These are phyloP conservation scores for Chymomyza procnemis DNA, from an alignment of 2,888 invertebrate genomes.

Conservation along the genomic window DNA sequence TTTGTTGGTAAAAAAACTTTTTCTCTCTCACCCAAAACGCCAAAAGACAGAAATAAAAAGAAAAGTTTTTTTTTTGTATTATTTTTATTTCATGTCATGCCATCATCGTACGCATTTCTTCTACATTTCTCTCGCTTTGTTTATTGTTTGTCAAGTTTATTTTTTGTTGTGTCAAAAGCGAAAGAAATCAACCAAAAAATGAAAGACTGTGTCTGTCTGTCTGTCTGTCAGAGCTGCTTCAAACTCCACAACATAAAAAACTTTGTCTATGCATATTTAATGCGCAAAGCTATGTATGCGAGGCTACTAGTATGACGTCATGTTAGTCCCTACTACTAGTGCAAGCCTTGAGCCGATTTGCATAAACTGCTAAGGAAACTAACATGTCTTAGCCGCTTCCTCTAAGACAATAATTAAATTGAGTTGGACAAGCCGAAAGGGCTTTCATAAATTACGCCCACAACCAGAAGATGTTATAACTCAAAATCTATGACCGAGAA, in stretches of 20 bases:
- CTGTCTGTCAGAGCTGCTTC: background rate
- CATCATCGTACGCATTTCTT: slow-evolving; percentile 15
- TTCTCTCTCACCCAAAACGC: background rate
- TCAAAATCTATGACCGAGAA: slow-evolving; percentile 55
- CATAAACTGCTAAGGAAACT: slow-evolving; percentile 23
- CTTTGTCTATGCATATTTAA: slow-evolving; percentile 11
- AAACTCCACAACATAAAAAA: background rate
- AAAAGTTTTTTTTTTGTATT: slow-evolving; percentile 11
- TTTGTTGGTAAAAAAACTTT: slow-evolving; percentile 30
- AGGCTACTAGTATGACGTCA: slow-evolving; percentile 43
- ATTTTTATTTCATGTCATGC: slow-evolving; percentile 47
- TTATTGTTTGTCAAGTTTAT: slow-evolving; percentile 39
- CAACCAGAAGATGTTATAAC: slow-evolving; percentile 14
- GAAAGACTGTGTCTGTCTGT: background rate
- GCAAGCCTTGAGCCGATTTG: background rate
- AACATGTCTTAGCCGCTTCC: slow-evolving; percentile 45
- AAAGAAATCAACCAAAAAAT: background rate
- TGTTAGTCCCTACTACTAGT: background rate
- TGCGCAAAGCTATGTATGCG: slow-evolving; percentile 29
- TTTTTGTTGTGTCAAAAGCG: slow-evolving; percentile 46
- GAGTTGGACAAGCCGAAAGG: slow-evolving; percentile 15
- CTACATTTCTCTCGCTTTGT: background rate
- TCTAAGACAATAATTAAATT: slow-evolving; percentile 27
- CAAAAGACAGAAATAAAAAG: background rate
- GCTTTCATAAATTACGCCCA: slow-evolving; percentile 59